These are phyloP conservation scores for Gymnoscopelus braueri DNA, from an alignment of 2,797 vertebrate species.

Conservation along the genomic window DNA sequence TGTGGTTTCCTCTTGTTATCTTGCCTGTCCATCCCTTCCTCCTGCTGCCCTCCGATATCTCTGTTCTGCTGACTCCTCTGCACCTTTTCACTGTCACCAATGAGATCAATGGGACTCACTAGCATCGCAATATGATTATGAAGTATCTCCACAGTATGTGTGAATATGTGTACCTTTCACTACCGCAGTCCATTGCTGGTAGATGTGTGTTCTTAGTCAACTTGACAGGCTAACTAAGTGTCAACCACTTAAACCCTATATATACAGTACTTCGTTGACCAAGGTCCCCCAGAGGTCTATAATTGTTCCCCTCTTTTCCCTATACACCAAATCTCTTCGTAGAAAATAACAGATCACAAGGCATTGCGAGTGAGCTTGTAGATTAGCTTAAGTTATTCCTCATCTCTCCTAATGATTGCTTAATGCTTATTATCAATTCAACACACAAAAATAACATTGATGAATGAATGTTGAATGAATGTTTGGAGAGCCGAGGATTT, in stretches of 20 bases:
- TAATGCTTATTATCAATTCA: too few relatives aligned
- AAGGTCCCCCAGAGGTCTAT: too few relatives aligned
- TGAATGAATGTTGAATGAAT: too few relatives aligned
- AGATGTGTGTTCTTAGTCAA: not conserved
- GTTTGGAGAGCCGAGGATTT: too few relatives aligned
- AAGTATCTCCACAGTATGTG: not conserved
- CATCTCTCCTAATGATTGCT: too few relatives aligned
- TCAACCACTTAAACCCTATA: not conserved
- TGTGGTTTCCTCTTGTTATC: conserved; percentile 55
- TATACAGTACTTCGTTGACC: too few relatives aligned
- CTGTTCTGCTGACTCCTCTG: conserved; percentile 25
- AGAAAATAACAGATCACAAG: too few relatives aligned
- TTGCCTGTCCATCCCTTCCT: conserved; percentile 58
- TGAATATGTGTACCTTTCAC: not conserved
- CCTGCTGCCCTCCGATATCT: conserved; percentile 36
- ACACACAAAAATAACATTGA: too few relatives aligned
- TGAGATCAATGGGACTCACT: conserved; percentile 14
- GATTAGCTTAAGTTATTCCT: too few relatives aligned
- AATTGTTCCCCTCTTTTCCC: too few relatives aligned
- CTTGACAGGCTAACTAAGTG: not conserved
- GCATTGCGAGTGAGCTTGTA: too few relatives aligned
- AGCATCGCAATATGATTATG: not conserved
- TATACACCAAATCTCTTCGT: too few relatives aligned
- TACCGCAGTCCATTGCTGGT: not conserved
- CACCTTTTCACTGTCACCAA: not conserved